Evolutionary conservation across 2,888 invertebrate species (phyloP).

Genomic region (Ypsolopha sequella): DNA sequence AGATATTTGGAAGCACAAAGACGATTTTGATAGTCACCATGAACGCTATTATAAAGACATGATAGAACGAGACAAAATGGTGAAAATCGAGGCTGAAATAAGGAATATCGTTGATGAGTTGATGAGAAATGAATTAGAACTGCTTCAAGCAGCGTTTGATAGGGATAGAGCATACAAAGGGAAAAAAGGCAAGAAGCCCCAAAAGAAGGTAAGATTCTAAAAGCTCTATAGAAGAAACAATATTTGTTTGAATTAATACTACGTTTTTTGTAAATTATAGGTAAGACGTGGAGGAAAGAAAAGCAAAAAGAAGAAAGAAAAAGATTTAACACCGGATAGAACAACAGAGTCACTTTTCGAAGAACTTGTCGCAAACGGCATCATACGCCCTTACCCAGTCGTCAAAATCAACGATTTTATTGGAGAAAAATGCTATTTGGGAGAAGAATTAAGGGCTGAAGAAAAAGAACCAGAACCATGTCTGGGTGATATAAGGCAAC

Average conservation of each 20-base stretch:
- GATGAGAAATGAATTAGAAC: conserved; percentile 77
- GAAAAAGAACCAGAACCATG: conserved; percentile 65
- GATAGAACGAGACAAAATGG: conserved; percentile 86
- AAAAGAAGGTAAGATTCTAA: conserved; percentile 68
- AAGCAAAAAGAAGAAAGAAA: conserved; percentile 93
- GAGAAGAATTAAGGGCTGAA: conserved; percentile 56
- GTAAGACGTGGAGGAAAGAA: conserved; percentile 87
- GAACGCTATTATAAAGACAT: conserved; percentile 86
- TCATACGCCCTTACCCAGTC: conserved; percentile 84
- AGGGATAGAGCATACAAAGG: conserved; percentile 79
- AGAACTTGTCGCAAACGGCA: conserved; percentile 91
- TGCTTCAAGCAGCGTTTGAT: conserved; percentile 81
- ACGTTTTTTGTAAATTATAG: conserved; percentile 35
- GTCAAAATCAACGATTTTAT: conserved; percentile 77
- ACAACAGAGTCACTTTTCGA: conserved; percentile 92
- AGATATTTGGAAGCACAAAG: conserved; percentile 86
- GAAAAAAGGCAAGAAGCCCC: conserved; percentile 81
- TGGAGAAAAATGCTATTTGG: conserved; percentile 83
- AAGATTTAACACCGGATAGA: conserved; percentile 93
- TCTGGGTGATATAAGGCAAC: conserved; percentile 86
- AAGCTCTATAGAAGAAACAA: neutral
- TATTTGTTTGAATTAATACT: neutral
- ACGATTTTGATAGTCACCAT: conserved; percentile 79
- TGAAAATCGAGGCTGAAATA: conserved; percentile 86
- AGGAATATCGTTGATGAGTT: conserved; percentile 84